Percentiles rank a stretch among this genome's conserved stretches.
phyloP scores from a whole-genome alignment of 2,113 vertebrate species.

The Ageneiosus marmoratus region DNA sequence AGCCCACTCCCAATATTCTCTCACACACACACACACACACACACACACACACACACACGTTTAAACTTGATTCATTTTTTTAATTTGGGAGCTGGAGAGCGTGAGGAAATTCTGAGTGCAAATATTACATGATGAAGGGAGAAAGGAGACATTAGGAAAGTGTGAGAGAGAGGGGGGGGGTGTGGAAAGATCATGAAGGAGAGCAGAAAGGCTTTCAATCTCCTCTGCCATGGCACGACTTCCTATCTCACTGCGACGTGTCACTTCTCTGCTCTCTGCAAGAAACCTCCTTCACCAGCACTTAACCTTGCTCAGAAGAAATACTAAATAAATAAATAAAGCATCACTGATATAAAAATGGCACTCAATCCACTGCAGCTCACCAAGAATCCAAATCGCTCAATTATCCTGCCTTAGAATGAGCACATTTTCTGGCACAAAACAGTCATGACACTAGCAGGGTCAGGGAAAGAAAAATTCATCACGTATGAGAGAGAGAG shows the following conservation, averaged over 20 bases:
- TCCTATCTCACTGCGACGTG: conserved; percentile 62
- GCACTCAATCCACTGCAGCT: conserved; percentile 65
- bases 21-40: not conserved
- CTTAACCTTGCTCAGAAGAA: conserved; percentile 69
- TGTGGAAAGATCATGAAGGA: not conserved
- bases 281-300: conserved; percentile 66
- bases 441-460: conserved; percentile 26
- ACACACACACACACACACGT: conserved; percentile 58
- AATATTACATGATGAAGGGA: conserved; percentile 37
- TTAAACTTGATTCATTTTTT: conserved; percentile 71
- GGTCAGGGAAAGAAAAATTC: conserved; percentile 26
- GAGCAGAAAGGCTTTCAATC: conserved; percentile 58
- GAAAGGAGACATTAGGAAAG: conserved; percentile 38
- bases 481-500: conserved; percentile 38
- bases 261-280: conserved; percentile 73
- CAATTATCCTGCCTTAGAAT: conserved; percentile 6
- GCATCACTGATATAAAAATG: conserved; percentile 47
- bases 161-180: conserved; percentile 28
- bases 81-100: conserved; percentile 61
- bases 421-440: conserved; percentile 9
- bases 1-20: not conserved
- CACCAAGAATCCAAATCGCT: conserved; percentile 47
- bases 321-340: conserved; percentile 25
- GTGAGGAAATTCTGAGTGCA: conserved; percentile 33
- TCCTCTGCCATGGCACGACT: conserved; percentile 58